phyloP scores from a whole-genome alignment of 2,888 invertebrate genomes.

The Epistrophella euchroma region DNA sequence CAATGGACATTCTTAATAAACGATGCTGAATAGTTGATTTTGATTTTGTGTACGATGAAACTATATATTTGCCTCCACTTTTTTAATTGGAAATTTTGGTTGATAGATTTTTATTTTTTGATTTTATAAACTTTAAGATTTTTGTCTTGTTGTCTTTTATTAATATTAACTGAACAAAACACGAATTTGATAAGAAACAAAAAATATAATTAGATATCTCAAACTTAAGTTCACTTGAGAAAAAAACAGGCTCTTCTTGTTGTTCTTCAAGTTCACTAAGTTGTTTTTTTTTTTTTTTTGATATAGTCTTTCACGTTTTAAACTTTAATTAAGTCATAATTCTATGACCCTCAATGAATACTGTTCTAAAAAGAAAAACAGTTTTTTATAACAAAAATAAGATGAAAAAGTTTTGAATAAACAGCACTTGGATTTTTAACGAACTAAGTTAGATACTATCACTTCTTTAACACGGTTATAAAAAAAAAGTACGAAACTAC shows the following conservation, averaged over 20 bases:
- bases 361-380: slow-evolving; percentile 30
- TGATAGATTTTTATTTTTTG: slow-evolving; percentile 8
- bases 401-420: not conserved
- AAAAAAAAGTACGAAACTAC: slow-evolving; percentile 11
- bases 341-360: slow-evolving; percentile 54
- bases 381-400: not conserved
- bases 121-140: not conserved
- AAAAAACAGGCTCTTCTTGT: slow-evolving; percentile 7
- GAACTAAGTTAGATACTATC: not conserved
- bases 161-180: slow-evolving; percentile 1
- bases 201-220: slow-evolving; percentile 39
- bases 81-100: slow-evolving; percentile 1
- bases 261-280: slow-evolving; percentile 48
- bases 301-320: slow-evolving; percentile 59
- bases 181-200: slow-evolving; percentile 34
- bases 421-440: not conserved
- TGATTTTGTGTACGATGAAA: slow-evolving; percentile 5
- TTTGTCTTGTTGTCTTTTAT: slow-evolving; percentile 16
- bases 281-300: slow-evolving; percentile 23
- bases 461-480: slow-evolving; percentile 4
- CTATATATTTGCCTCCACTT: slow-evolving; percentile 7
- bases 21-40: slow-evolving; percentile 17
- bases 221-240: slow-evolving; percentile 26
- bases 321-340: slow-evolving; percentile 67
- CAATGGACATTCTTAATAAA: slow-evolving; percentile 63